phyloP scores from a whole-genome alignment of 1,140 invertebrate genomes.

The Andrena cerasifolii region DNA sequence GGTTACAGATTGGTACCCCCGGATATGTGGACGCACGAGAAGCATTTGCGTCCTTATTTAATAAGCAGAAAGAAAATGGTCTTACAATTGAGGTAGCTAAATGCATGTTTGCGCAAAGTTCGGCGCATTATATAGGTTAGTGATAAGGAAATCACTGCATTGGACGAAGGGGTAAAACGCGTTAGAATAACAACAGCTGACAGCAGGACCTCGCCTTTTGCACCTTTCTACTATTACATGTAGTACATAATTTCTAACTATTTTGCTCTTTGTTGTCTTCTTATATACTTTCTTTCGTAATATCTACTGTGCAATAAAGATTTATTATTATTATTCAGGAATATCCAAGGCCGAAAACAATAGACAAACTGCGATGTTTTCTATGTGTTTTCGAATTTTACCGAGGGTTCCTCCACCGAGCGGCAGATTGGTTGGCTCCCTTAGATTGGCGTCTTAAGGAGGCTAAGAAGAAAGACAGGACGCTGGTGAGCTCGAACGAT shows the following conservation, averaged over 20 bases:
- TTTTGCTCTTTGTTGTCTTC: no score
- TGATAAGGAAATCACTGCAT: not conserved
- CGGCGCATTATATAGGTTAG: conserved; percentile 3
- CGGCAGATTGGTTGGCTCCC: not conserved
- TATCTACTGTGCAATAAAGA: no score
- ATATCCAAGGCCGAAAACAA: conserved; percentile 3
- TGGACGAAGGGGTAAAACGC: not conserved
- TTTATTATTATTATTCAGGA: no score
- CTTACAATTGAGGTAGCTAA: conserved; percentile 1
- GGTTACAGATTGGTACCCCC: not conserved
- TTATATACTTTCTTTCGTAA: no score
- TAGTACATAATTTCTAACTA: no score
- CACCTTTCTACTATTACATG: no score
- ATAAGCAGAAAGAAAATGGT: not conserved
- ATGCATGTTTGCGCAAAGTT: not conserved
- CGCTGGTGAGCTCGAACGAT: not conserved
- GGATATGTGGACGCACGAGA: not conserved
- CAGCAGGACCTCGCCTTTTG: no score
- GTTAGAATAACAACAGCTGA: no score
- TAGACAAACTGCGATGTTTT: conserved; percentile 5
- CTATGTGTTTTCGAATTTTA: conserved; percentile 35
- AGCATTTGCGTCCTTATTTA: conserved; percentile 10
- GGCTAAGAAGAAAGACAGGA: conserved; percentile 13
- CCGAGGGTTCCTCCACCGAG: not conserved
- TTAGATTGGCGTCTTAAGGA: not conserved